A percentile compares a stretch with the other conserved stretches of the same genome.
Evolutionary conservation across 2,797 vertebrate species (phyloP).

Genomic region (Tinamus major): DNA sequence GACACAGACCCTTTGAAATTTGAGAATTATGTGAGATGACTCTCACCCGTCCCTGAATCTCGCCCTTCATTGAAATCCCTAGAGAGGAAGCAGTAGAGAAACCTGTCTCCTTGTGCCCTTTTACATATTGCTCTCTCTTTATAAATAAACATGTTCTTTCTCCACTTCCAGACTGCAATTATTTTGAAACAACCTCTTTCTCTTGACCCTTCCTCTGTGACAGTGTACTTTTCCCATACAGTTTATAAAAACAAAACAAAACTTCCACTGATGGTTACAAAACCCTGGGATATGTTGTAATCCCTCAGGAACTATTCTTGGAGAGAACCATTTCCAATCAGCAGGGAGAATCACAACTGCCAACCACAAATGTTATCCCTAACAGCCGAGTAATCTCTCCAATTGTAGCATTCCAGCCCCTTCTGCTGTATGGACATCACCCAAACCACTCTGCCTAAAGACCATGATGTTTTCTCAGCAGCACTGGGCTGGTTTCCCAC

Average conservation of each 20-base stretch:
- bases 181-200: conserved; percentile 17
- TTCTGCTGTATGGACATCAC: not conserved
- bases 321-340: not conserved
- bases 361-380: not conserved
- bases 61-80: not conserved
- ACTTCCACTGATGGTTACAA: conserved; percentile 8
- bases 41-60: not conserved
- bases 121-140: not conserved
- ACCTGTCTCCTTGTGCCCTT: not conserved
- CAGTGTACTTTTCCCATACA: not conserved
- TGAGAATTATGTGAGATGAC: not conserved
- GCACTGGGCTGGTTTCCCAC: not conserved
- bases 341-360: not conserved
- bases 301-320: not conserved
- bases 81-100: not conserved
- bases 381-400: conserved; percentile 10
- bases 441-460: not conserved
- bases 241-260: not conserved
- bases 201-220: not conserved
- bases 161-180: not conserved
- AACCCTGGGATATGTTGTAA: not conserved
- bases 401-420: not conserved
- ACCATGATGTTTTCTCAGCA: not conserved
- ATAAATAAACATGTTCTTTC: conserved; percentile 6
- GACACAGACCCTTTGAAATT: not conserved